These are phyloP conservation scores for Excalfactoria chinensis DNA, from an alignment of 2,113 vertebrate genomes.

Conservation along the genomic window DNA sequence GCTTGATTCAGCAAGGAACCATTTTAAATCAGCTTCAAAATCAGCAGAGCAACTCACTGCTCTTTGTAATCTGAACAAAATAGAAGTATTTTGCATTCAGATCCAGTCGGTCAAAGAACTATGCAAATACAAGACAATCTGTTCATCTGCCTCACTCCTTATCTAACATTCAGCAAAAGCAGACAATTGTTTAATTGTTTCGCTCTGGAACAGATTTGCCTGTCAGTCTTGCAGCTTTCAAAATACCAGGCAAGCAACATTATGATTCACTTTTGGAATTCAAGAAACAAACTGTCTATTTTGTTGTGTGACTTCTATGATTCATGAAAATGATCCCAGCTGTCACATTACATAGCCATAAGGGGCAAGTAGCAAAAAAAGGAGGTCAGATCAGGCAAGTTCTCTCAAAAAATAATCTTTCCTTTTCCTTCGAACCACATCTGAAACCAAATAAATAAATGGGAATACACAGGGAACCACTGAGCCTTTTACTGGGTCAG, in stretches of 20 bases:
- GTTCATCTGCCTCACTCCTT: background rate
- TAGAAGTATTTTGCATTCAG: background rate
- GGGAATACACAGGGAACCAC: background rate
- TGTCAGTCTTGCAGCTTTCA: constrained; percentile 1
- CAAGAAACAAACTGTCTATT: constrained; percentile 9
- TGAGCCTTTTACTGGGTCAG: background rate
- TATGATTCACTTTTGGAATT: constrained; percentile 52
- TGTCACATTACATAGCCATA: background rate
- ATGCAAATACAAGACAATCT: background rate
- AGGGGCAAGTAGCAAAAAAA: background rate
- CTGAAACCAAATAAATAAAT: background rate
- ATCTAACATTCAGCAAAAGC: background rate
- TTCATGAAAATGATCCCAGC: background rate
- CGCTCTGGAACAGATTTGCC: constrained; percentile 22
- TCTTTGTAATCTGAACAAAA: background rate
- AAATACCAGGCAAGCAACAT: background rate
- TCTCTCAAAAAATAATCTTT: background rate
- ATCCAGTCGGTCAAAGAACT: background rate
- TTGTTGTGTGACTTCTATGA: constrained; percentile 30
- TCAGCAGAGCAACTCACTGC: background rate
- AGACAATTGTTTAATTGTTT: constrained; percentile 30
- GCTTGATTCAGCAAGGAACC: background rate
- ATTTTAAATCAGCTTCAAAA: background rate
- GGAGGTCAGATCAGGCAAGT: background rate
- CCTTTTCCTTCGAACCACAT: background rate